Evolutionary conservation across 2,888 invertebrate species (phyloP), one percentile per base, ranked within the genome.

Genomic region (Oscheius onirici): DNA sequence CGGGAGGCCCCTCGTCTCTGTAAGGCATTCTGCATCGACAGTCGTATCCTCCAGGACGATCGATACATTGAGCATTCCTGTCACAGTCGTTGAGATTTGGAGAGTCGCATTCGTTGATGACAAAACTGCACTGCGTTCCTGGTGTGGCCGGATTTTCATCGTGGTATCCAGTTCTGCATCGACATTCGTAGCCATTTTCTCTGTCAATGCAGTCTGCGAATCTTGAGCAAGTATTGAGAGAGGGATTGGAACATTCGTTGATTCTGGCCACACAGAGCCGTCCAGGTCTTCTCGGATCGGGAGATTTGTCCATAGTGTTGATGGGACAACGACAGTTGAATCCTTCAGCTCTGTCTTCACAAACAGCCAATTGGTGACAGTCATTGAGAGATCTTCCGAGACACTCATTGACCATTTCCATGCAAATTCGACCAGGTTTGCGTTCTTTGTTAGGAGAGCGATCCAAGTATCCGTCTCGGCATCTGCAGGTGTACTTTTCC

Each of bases 281-380:
- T 40, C 87, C 87, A 0, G 87, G 84, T 26, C 79, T 70, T n/a
- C 75, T 58, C 10, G 78, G 71, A 51, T 87, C 84, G 22, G 87
- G 87, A 8, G 85, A 86, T 34, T 81, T 77, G 63, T 87, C 87
- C 17, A 79, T 81, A 8, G 79, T 74, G 52, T 77, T 84, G 26
- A 85, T 75, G 0, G 86, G 84, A 61, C 87, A 88, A 10, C 85
- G 77, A 68, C 86, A 87, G 1, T 74, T 76, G 73, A 81, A 84
- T 22, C 80, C 93, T 6, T 95, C 95, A 3, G 92, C 91, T 51
- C 76, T 69, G 70, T 87, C 85, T 63, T 86, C 82, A 75, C 87
- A 87, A n/a, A 85, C 78, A 28, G 86, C 87, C 40, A 78, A 41
- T 1, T 80, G 72, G 66, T 86, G 84, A 66, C 87, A 87, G 69